Evolutionary conservation across 2,113 vertebrate genomes (phyloP).

Genomic region (Etheostoma spectabile): DNA sequence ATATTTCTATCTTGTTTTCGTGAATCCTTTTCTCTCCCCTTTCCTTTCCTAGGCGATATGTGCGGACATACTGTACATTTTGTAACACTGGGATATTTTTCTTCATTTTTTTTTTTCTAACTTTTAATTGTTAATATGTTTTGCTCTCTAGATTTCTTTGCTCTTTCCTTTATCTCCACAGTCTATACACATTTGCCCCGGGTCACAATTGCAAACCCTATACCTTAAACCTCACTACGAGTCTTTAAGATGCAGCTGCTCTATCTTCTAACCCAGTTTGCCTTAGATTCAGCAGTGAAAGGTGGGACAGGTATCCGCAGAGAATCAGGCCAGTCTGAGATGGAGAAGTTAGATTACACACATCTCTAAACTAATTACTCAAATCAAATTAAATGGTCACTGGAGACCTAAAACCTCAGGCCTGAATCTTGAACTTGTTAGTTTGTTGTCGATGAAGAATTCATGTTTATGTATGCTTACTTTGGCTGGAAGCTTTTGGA

Average conservation of each 20-base stretch:
- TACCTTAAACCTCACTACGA: not conserved
- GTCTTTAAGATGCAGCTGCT: not conserved
- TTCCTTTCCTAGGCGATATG: not conserved
- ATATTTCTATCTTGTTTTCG: not conserved
- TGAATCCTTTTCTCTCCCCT: no score
- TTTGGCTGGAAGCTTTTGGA: slow-evolving; percentile 27
- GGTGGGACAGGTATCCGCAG: not conserved
- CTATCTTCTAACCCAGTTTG: not conserved
- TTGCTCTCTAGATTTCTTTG: not conserved
- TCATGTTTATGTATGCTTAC: slow-evolving; percentile 54
- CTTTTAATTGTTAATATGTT: not conserved
- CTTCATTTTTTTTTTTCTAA: not conserved
- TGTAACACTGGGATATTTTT: not conserved
- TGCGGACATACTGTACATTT: not conserved
- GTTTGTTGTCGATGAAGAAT: slow-evolving; percentile 15
- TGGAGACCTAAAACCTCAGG: slow-evolving; percentile 43
- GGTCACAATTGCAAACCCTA: slow-evolving; percentile 6
- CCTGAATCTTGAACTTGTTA: slow-evolving; percentile 22
- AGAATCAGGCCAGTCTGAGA: slow-evolving; percentile 38
- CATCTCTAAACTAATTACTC: slow-evolving; percentile 62
- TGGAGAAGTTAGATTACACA: slow-evolving; percentile 47
- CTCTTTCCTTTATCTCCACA: not conserved
- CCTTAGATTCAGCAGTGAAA: not conserved
- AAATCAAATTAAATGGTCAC: slow-evolving; percentile 64
- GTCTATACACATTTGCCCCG: not conserved